Percentiles rank a stretch among this genome's conserved stretches.
Conservation (phyloP, 2,888 invertebrate species). For the Sclerodermus sp. region DNA sequence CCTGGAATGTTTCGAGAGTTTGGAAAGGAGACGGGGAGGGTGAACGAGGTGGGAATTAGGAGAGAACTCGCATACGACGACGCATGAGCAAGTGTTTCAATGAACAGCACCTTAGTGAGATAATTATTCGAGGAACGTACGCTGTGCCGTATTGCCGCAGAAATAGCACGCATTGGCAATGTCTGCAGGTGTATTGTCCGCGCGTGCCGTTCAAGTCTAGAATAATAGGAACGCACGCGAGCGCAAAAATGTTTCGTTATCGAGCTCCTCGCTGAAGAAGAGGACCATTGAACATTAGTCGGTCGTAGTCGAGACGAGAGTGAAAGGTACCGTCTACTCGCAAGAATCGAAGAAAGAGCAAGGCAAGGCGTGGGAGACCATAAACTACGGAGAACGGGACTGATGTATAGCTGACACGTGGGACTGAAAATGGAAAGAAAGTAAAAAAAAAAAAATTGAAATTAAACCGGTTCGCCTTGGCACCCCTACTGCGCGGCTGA, state of each 20-base stretch:
- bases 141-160: constrained; percentile 5
- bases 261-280: constrained; percentile 9
- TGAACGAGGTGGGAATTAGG: too few species aligned
- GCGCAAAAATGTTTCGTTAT: constrained; percentile 11
- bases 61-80: too few species aligned
- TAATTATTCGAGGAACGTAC: too few species aligned
- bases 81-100: too few species aligned
- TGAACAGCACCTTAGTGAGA: too few species aligned
- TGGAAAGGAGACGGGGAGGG: too few species aligned
- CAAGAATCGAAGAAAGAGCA: neutral
- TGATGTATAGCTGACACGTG: too few species aligned
- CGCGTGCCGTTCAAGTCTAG: constrained; percentile 15
- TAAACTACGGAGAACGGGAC: neutral
- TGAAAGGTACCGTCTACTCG: constrained; percentile 7
- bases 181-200: constrained; percentile 14
- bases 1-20: too few species aligned
- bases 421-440: too few species aligned
- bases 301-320: constrained; percentile 4
- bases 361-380: neutral
- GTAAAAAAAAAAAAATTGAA: too few species aligned
- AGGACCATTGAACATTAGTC: neutral
- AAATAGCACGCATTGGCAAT: constrained; percentile 9
- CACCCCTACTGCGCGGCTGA: too few species aligned
- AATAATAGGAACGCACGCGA: constrained; percentile 13
- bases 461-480: too few species aligned